Evolutionary conservation across 2,113 vertebrate genomes (phyloP).

Genomic region (Lutjanus erythropterus): DNA sequence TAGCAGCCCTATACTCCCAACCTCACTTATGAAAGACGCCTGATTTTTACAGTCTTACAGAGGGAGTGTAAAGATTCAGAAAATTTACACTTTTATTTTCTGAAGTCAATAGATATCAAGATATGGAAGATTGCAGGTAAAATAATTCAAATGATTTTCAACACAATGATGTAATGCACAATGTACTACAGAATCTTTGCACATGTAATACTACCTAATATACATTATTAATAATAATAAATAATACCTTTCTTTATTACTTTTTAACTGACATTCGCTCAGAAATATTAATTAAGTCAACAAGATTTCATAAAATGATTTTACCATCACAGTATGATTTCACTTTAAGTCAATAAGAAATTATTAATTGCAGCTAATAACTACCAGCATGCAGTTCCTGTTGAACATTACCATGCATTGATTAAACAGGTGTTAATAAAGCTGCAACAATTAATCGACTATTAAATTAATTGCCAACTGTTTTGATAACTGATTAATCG

Average conservation of each 20-base stretch:
- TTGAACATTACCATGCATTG: not conserved
- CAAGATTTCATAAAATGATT: not conserved
- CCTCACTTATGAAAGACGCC: too few relatives aligned
- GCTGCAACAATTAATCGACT: too few relatives aligned
- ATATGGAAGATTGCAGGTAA: not conserved
- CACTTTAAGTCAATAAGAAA: slow-evolving; percentile 3
- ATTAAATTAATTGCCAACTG: too few relatives aligned
- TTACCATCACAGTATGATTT: slow-evolving; percentile 8
- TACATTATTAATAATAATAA: not conserved
- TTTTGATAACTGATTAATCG: too few relatives aligned
- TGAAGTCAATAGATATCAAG: not conserved
- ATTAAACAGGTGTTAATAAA: not conserved
- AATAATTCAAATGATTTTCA: not conserved
- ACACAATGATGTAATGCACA: not conserved
- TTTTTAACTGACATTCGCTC: not conserved
- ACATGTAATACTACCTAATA: not conserved
- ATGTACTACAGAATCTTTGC: not conserved
- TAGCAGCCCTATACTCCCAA: too few relatives aligned
- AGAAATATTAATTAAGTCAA: not conserved
- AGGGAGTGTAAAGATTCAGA: too few relatives aligned
- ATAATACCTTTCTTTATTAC: not conserved
- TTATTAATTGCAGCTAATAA: not conserved
- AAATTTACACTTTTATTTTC: not conserved
- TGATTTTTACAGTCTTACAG: too few relatives aligned
- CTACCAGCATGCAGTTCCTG: not conserved